Conservation (phyloP, 2,113 vertebrate species). For the Prionailurus viverrinus region DNA sequence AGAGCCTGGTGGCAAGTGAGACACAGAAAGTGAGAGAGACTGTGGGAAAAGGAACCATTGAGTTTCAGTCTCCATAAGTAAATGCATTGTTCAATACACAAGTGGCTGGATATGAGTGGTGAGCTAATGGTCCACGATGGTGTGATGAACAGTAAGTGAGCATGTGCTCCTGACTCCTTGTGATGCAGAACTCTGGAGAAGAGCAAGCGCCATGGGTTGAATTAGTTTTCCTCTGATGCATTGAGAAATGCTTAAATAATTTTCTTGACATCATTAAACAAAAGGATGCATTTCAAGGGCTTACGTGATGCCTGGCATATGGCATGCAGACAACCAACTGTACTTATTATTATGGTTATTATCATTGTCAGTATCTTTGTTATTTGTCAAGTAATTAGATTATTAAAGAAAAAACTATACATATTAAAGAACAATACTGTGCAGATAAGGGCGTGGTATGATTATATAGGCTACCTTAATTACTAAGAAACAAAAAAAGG, state of each 20-base stretch:
- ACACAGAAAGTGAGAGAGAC: not conserved
- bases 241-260: not conserved
- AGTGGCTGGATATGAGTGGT: not conserved
- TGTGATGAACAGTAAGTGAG: not conserved
- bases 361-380: not conserved
- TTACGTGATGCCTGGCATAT: not conserved
- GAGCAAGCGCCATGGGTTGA: not conserved
- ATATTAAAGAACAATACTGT: slow-evolving; percentile 64
- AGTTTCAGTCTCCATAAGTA: not conserved
- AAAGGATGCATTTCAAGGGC: not conserved
- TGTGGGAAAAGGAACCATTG: not conserved
- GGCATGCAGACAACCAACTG: not conserved
- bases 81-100: not conserved
- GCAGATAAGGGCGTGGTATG: slow-evolving; percentile 64
- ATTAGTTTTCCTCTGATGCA: not conserved
- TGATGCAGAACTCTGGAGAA: not conserved
- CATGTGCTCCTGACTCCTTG: not conserved
- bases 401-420: slow-evolving; percentile 49
- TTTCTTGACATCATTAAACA: not conserved
- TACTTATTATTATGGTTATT: not conserved
- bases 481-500: slow-evolving; percentile 66
- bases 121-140: not conserved
- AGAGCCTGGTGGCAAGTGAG: not conserved
- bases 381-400: slow-evolving; percentile 2
- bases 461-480: slow-evolving; percentile 77